A percentile compares a stretch with the other conserved stretches of the same genome.
phyloP scores from a whole-genome alignment of 1,140 invertebrate genomes.

The Brachionus rotundiformis region DNA sequence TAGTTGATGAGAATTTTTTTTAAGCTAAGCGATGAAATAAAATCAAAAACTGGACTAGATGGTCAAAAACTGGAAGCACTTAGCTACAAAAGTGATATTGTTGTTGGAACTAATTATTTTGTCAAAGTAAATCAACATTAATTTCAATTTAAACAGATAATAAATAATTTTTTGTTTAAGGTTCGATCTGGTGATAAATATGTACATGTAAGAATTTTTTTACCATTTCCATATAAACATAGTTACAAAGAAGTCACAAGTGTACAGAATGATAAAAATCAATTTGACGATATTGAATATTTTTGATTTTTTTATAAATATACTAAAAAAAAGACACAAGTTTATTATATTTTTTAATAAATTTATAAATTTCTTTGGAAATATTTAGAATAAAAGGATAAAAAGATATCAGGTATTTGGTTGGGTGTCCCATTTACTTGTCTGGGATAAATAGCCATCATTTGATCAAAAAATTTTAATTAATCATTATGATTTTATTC shows the following conservation, averaged over 20 bases:
- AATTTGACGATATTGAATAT: constrained; percentile 30
- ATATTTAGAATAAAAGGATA: no score
- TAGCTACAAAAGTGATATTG: constrained; percentile 34
- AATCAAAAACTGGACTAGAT: constrained; percentile 1
- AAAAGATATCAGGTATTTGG: no score
- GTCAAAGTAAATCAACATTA: constrained; percentile 40
- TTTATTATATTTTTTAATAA: not conserved
- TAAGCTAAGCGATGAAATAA: constrained; percentile 16
- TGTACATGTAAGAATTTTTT: constrained; percentile 41
- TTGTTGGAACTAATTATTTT: constrained; percentile 45
- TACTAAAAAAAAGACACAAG: not conserved
- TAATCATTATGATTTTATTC: no score
- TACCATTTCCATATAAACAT: constrained; percentile 1
- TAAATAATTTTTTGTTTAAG: not conserved
- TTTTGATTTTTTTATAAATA: no score
- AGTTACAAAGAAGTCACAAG: not conserved
- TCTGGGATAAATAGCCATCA: no score
- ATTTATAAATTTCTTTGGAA: no score
- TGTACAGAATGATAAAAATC: constrained; percentile 17
- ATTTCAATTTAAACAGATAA: not conserved
- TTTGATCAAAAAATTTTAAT: no score
- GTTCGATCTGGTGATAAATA: not conserved
- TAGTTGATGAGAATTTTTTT: not conserved
- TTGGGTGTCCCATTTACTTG: no score
- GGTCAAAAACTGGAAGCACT: not conserved